Percentiles rank a stretch among this genome's conserved stretches.
phyloP scores from a whole-genome alignment of 2,888 invertebrate species.

The Sarcophaga caerulescens region DNA sequence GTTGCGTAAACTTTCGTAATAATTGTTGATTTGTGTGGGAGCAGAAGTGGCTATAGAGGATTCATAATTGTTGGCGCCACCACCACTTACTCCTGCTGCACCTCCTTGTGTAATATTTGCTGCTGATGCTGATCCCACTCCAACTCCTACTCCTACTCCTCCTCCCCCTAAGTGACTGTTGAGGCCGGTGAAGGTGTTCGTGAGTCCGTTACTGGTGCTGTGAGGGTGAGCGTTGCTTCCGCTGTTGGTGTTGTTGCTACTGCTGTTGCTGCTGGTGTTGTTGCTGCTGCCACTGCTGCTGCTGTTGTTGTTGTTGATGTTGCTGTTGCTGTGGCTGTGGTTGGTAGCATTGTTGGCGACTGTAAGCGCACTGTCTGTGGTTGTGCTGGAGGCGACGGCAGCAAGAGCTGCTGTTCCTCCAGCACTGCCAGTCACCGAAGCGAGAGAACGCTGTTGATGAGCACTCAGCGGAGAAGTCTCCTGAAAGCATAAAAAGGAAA shows the following conservation, averaged over 20 bases:
- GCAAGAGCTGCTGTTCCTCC: constrained; percentile 73
- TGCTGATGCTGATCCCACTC: constrained; percentile 18
- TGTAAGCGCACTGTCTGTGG: constrained; percentile 57
- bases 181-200: constrained; percentile 66
- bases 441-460: constrained; percentile 76
- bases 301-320: constrained; percentile 51
- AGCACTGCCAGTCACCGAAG: constrained; percentile 73
- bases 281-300: constrained; percentile 64
- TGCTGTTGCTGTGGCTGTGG: constrained; percentile 57
- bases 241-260: constrained; percentile 64
- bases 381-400: constrained; percentile 70
- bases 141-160: constrained; percentile 23
- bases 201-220: constrained; percentile 61
- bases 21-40: constrained; percentile 90
- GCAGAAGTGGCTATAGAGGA: constrained; percentile 39
- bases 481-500: constrained; percentile 68
- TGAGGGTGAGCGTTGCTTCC: constrained; percentile 62
- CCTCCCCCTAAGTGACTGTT: constrained; percentile 54
- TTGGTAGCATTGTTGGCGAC: constrained; percentile 67
- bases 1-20: constrained; percentile 95
- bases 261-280: constrained; percentile 52
- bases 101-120: constrained; percentile 10
- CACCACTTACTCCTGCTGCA: constrained; percentile 22
- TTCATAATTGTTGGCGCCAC: constrained; percentile 43
- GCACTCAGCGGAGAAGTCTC: constrained; percentile 80